Base-by-base conservation (phyloP, 2,113 vertebrate species). In the Sinocyclocheilus grahami region DNA sequence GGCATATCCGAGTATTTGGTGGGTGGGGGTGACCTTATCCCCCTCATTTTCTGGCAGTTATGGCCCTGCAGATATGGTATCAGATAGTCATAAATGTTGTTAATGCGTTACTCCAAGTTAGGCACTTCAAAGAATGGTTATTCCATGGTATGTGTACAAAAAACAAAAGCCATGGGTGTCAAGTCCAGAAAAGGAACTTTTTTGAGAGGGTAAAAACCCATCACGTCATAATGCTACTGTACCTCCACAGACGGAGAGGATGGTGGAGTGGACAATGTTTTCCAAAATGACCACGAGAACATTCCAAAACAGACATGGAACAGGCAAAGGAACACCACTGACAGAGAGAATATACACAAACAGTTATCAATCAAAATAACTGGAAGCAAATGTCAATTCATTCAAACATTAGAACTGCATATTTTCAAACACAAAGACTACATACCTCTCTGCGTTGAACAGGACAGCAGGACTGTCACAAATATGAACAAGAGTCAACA, bases 251-350 rank as follows among this genome's bases (percentile, higher is more conserved):
- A 95, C 81, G 96, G 96, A 88, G 93, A 93, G 58, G 93, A 91
- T 0, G 95, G 95, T 24, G 94, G 93, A 82, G 96, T 97, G 85
- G 96, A 97, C 90, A 96, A 92, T 85, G 96, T 95, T 90, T 96
- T 97, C 95, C 95, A 96, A 0, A 96, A 96, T 0, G 96, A 94
- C 96, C 96, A 97, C 83, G 94, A 90, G 89, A 97, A 96, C 90
- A 96, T 95, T 80, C 95, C 92, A 91, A 97, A 96, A 89, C 96
- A 94, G 86, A 95, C 89, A 85, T 97, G 96, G 92, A 96, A 97
- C 89, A 96, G 79, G 82, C 91, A 86, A 88, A 97, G 94, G 93
- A 96, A 96, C 90, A 90, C 89, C 91, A 94, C 96, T 97, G 92
- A 58, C 14, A 2, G 46, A 67, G 16, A 42, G 12, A 27, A 53